Base-by-base conservation (phyloP, 2,888 invertebrate genomes). In the Watsonalla cultraria region DNA sequence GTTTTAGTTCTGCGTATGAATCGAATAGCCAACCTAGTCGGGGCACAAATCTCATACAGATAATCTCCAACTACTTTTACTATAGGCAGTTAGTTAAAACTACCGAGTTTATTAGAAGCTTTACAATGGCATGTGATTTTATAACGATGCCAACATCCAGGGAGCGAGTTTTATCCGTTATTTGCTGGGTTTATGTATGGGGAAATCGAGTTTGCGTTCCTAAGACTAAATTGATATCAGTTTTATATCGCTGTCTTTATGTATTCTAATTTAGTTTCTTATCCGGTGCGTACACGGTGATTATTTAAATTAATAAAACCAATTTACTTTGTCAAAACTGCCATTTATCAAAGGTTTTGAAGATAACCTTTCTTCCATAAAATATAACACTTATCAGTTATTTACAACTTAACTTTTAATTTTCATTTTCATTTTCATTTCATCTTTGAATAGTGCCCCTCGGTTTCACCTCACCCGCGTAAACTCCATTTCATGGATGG, bases 51-150 rank as follows among this genome's bases (percentile, higher is more conserved):
- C 86, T 87, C 63, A 72, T 71, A 67, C 70, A 84, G 86, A 89
- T 89, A 82, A 89, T 89, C 85, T 86, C 70, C 65, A 75, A 71
- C 84, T 82, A 82, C 84, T 82, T 87, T 86, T 84, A 82, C 82
- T 78, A 72, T 75, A 72, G 70, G 78, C 72, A 72, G 76, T 71
- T 77, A 79, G 76, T 77, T 77, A 77, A 72, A 66, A 72, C 74
- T 69, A 72, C 62, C 68, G 72, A 56, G 67, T 79, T 81, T 75
- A 78, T 76, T 78, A 72, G 60, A 72, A 73, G 69, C 73, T 75
- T 70, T 76, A 80, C 74, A 80, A 78, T 78, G 72, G 69, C 64
- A 60, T 69, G 65, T 65, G 70, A 69, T 78, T 75, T 77, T 76
- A 74, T 69, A 74, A 70, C 66, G 62, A 70, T 66, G 66, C 66